phyloP scores from a whole-genome alignment of 2,113 vertebrate species.

The Austrofundulus limnaeus region DNA sequence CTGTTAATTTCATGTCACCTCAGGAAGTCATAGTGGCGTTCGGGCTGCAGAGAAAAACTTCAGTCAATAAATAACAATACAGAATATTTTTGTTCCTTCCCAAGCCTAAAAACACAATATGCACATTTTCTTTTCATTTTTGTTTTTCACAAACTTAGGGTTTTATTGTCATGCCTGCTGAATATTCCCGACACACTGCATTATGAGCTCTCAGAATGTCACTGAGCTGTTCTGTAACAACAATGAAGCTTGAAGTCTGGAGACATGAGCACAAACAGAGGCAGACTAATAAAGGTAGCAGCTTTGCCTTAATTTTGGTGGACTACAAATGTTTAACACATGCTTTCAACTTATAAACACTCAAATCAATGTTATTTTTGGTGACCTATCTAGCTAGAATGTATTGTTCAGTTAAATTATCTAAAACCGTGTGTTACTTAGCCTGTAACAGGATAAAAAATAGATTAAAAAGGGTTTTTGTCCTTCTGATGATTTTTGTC shows the following conservation, averaged over 20 bases:
- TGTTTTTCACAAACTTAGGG: too few relatives aligned
- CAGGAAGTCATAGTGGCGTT: background rate
- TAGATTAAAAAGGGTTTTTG: too few relatives aligned
- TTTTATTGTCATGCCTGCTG: constrained; percentile 13
- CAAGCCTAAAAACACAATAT: background rate
- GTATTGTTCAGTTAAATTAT: background rate
- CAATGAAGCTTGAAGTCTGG: constrained; percentile 52
- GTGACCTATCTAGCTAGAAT: background rate
- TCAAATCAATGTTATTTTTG: constrained; percentile 7
- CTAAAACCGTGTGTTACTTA: background rate
- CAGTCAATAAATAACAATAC: background rate
- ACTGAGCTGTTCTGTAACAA: constrained; percentile 42
- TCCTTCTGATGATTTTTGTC: too few relatives aligned
- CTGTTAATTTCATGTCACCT: background rate
- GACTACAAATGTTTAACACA: constrained; percentile 53
- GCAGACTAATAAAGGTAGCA: constrained; percentile 50
- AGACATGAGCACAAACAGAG: constrained; percentile 40
- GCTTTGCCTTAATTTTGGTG: constrained; percentile 36
- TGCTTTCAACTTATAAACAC: constrained; percentile 27
- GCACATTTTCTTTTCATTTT: too few relatives aligned
- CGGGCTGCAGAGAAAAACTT: background rate
- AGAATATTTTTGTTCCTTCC: background rate
- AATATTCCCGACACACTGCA: constrained; percentile 34
- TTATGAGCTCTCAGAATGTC: constrained; percentile 56
- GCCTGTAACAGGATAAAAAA: too few relatives aligned